Percentiles rank a stretch among this genome's conserved stretches.
Conservation (phyloP, 2,888 invertebrate species). For the Aleiodes testaceus region DNA sequence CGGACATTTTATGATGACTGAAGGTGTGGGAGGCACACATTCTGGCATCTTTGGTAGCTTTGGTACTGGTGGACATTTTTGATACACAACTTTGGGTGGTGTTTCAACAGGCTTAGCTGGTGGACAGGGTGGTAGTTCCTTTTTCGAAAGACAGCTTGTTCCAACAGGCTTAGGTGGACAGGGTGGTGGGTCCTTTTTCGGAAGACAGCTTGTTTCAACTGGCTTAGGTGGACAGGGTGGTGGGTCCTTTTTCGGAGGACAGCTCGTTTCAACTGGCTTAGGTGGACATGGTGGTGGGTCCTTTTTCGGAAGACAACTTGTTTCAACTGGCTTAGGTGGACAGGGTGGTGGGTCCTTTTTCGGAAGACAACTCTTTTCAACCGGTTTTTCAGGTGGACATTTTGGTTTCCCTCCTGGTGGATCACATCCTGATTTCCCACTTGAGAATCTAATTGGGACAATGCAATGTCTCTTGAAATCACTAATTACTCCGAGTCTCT, state of each 20-base stretch:
- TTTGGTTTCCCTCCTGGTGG: neutral
- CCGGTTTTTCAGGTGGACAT: neutral
- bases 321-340: conserved; percentile 5
- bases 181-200: conserved; percentile 7
- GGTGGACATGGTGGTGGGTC: too few species aligned
- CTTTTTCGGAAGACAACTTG: conserved; percentile 43
- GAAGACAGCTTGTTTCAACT: conserved; percentile 2
- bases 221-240: conserved; percentile 15
- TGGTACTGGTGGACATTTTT: conserved; percentile 48
- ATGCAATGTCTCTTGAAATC: neutral
- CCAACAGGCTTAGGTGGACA: conserved; percentile 4
- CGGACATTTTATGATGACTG: conserved; percentile 47
- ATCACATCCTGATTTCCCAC: conserved; percentile 19
- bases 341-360: conserved; percentile 24
- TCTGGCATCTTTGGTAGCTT: conserved; percentile 50
- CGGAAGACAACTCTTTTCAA: neutral
- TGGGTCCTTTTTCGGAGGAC: conserved; percentile 1
- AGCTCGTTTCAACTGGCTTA: too few species aligned
- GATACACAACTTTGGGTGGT: conserved; percentile 40
- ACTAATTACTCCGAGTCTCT: neutral
- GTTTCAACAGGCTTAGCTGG: conserved; percentile 13
- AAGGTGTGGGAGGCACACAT: conserved; percentile 36
- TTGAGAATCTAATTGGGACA: neutral
- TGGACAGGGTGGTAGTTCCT: conserved; percentile 18
- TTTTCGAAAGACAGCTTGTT: neutral